Conservation (phyloP, 2,888 invertebrate genomes). For the Nephrotoma flavescens region DNA sequence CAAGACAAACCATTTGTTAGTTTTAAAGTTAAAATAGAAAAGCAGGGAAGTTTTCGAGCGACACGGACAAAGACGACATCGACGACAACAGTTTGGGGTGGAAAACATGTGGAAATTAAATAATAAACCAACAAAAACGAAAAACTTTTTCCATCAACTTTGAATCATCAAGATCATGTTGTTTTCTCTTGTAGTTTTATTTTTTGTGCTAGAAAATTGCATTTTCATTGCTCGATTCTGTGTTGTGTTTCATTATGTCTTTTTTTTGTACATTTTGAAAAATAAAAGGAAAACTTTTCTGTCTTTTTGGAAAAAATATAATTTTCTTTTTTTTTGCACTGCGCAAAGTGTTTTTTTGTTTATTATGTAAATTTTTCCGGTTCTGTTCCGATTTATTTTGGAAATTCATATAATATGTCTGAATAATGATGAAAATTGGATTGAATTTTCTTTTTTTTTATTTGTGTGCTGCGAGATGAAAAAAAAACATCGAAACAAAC, state of each 20-base stretch:
- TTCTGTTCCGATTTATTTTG: neutral
- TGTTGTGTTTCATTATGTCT: neutral
- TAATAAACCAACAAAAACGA: neutral
- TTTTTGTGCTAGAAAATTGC: neutral
- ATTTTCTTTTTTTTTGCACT: neutral
- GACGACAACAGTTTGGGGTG: neutral
- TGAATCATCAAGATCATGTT: neutral
- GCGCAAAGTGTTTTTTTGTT: neutral
- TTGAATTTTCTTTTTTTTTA: neutral
- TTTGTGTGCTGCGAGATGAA: neutral
- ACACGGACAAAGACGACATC: neutral
- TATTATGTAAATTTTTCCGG: neutral
- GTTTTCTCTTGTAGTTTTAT: neutral
- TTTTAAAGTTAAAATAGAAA: neutral
- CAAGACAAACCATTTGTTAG: no score
- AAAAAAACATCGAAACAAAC: neutral
- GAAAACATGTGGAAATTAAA: neutral
- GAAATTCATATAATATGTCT: neutral
- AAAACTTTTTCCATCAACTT: neutral
- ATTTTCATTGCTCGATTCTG: neutral
- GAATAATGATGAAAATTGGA: neutral
- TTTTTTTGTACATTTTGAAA: neutral
- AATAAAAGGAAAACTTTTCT: neutral
- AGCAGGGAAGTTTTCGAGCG: neutral
- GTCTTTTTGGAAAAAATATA: neutral